Evolutionary conservation across 92 coral and sea anemone species (phyloP), one percentile per base, ranked within the genome.

Genomic region (Palythoa heliodiscus): DNA sequence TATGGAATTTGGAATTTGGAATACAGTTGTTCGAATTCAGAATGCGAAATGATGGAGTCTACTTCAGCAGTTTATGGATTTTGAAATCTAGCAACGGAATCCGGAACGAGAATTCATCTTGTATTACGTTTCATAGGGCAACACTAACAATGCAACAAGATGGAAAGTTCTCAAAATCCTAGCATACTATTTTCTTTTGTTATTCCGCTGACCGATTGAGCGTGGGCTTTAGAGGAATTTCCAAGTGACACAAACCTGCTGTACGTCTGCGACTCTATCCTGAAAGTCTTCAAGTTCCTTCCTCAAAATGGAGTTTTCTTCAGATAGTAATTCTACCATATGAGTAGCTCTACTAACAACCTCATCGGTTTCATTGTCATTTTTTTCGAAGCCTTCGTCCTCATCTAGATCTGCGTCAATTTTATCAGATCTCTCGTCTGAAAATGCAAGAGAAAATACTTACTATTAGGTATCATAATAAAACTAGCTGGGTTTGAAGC

Each of bases 291-390:
- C 90, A 70, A 90, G 90, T 83, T 92, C 89, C 19, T 90, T 85
- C 70, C 98, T 84, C 22, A 95, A 83, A 11, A 86, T 87, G 71
- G 71, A 73, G 75, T 95, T 95, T 83, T 95, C 98, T 67, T 94
- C 91, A 0, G 98, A 95, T 67, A 95, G 80, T 38, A 95, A 74
- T 75, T 89, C 92, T 12, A 93, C 98, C 94, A 95, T 95, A 79
- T 92, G 82, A 11, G 98, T 95, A 35, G 98, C 98, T 83, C 98
- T 89, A 4, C 94, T 87, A 17, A 91, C 98, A 20, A 95, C 98
- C 22, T 74, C 87, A 4, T 82, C 90, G 47, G 73, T 78, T 3
- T 88, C 83, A 29, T 47, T 79, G 24, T 70, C 43, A 17, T 48
- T 64, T 76, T 20, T 57, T 17, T 75, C 23, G 57, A 15, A 50